These are phyloP conservation scores for Calephelis virginiensis DNA, from an alignment of 1,140 invertebrate genomes.

Conservation along the genomic window DNA sequence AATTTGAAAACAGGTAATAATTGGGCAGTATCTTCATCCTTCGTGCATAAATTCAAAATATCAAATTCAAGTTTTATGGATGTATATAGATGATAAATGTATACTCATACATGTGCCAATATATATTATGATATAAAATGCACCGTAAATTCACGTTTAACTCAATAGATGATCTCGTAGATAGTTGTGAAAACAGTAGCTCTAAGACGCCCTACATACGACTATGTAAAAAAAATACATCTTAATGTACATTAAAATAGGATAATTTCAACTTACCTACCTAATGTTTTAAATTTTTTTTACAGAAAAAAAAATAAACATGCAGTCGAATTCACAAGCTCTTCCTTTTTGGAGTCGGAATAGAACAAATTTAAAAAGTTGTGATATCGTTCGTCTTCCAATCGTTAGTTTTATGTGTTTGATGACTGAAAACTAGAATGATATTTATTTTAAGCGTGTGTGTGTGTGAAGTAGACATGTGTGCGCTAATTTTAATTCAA, in stretches of 20 bases:
- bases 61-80: background rate
- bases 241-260: background rate
- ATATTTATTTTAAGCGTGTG: too few species aligned
- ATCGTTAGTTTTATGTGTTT: too few species aligned
- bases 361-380: too few species aligned
- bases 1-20: background rate
- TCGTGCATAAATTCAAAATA: background rate
- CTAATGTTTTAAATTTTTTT: too few species aligned
- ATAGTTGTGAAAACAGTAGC: slow-evolving; percentile 21
- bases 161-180: slow-evolving; percentile 26
- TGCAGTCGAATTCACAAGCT: too few species aligned
- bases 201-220: slow-evolving; percentile 9
- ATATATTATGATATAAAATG: slow-evolving; percentile 17
- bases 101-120: slow-evolving; percentile 30
- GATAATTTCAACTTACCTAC: too few species aligned
- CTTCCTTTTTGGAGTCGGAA: too few species aligned
- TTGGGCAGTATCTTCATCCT: background rate
- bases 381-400: too few species aligned
- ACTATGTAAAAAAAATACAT: background rate
- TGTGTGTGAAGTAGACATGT: too few species aligned
- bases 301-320: too few species aligned
- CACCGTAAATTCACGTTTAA: slow-evolving; percentile 18
- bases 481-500: too few species aligned
- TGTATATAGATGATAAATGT: slow-evolving; percentile 6
- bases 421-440: too few species aligned